phyloP scores from a whole-genome alignment of 2,113 vertebrate genomes.

The Triplophysa tibetana region DNA sequence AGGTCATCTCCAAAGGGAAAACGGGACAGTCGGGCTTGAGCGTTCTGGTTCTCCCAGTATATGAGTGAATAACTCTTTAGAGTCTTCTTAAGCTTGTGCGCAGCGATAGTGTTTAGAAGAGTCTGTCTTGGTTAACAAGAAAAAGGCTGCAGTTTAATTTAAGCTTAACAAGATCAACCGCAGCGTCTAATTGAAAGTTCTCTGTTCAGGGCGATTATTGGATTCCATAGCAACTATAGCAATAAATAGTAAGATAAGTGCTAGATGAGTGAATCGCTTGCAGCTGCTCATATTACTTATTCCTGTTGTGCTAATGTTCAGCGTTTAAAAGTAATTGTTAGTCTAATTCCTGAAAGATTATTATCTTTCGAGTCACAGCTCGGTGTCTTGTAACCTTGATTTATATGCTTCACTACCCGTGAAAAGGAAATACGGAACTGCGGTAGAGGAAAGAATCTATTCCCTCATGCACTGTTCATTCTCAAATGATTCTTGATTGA shows the following conservation, averaged over 20 bases:
- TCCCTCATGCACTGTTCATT: no score
- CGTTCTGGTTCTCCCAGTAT: neutral
- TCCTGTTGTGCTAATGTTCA: neutral
- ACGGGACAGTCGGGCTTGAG: neutral
- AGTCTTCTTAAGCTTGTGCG: neutral
- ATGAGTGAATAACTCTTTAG: neutral
- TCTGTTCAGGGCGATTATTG: neutral
- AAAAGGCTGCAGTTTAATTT: neutral
- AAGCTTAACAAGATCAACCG: neutral
- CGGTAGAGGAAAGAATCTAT: no score
- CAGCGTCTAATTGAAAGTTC: conserved; percentile 17
- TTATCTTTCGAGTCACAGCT: neutral
- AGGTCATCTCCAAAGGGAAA: conserved; percentile 6
- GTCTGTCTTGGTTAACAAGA: neutral
- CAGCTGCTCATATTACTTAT: neutral
- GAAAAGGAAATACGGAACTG: neutral
- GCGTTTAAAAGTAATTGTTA: neutral
- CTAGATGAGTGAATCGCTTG: conserved; percentile 5
- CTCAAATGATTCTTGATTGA: no score
- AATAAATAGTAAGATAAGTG: conserved; percentile 8
- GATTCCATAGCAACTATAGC: conserved; percentile 9
- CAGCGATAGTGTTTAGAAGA: neutral
- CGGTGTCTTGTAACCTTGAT: neutral
- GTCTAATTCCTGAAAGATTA: neutral
- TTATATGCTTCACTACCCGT: neutral